These are phyloP conservation scores for Escarpia spicata DNA, from an alignment of 2,888 invertebrate genomes.

Conservation along the genomic window DNA sequence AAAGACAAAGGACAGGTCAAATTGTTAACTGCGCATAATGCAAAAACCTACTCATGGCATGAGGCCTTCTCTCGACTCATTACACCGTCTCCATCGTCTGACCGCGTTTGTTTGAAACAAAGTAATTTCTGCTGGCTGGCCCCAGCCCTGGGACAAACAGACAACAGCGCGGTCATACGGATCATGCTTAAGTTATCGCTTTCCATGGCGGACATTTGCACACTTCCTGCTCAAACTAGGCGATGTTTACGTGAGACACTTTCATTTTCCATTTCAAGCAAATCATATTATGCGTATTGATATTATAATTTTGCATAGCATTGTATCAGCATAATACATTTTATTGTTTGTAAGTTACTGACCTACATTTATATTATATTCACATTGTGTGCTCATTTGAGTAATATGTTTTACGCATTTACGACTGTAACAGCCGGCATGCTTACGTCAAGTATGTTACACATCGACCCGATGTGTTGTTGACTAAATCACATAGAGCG, in stretches of 20 bases:
- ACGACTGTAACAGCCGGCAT: neutral
- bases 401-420: neutral
- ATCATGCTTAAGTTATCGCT: neutral
- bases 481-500: too few relatives aligned
- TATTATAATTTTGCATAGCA: neutral
- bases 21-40: too few relatives aligned
- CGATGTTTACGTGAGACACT: neutral
- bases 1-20: too few relatives aligned
- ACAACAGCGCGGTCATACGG: neutral
- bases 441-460: neutral
- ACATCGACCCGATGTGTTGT: neutral
- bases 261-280: neutral
- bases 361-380: neutral
- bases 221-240: neutral
- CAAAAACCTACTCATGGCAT: too few relatives aligned
- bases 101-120: too few relatives aligned
- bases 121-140: neutral
- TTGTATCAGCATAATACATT: neutral
- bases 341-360: neutral
- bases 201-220: too few relatives aligned
- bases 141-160: neutral
- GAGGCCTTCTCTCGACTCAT: too few relatives aligned
- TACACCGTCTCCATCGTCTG: neutral
- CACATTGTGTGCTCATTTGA: neutral
- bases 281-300: neutral